These are phyloP conservation scores for Tethea ocularis DNA, from an alignment of 2,888 invertebrate species.

Conservation along the genomic window DNA sequence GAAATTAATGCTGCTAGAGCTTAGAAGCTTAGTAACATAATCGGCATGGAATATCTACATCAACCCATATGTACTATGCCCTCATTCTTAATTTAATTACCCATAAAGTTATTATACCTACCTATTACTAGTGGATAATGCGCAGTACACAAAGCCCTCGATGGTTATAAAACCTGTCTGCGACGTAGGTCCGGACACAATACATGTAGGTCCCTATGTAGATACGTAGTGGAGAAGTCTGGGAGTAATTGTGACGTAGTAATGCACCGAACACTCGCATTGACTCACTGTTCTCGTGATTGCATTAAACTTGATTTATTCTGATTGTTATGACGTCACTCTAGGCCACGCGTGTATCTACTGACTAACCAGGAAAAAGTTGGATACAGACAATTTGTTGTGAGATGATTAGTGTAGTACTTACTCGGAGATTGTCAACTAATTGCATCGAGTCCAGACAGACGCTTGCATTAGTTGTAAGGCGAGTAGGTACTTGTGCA, in stretches of 20 bases:
- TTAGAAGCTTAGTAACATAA: neutral
- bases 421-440: too few relatives aligned
- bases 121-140: neutral
- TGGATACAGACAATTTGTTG: neutral
- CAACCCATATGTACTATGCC: neutral
- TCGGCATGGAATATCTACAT: neutral
- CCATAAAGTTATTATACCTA: neutral
- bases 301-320: constrained; percentile 5
- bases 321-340: neutral
- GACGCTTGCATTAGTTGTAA: too few relatives aligned
- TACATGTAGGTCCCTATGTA: too few relatives aligned
- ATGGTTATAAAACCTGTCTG: neutral
- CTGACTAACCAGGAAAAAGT: neutral
- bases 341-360: neutral
- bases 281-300: neutral
- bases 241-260: neutral
- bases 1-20: neutral
- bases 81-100: neutral
- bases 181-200: neutral
- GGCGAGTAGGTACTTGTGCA: too few relatives aligned
- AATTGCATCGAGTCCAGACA: neutral
- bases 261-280: neutral
- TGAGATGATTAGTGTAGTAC: neutral
- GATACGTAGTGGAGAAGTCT: neutral
- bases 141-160: neutral